Percentiles rank a stretch among this genome's conserved stretches.
These are phyloP conservation scores for Elysia chlorotica DNA, from an alignment of 1,140 invertebrate genomes.

Conservation along the genomic window DNA sequence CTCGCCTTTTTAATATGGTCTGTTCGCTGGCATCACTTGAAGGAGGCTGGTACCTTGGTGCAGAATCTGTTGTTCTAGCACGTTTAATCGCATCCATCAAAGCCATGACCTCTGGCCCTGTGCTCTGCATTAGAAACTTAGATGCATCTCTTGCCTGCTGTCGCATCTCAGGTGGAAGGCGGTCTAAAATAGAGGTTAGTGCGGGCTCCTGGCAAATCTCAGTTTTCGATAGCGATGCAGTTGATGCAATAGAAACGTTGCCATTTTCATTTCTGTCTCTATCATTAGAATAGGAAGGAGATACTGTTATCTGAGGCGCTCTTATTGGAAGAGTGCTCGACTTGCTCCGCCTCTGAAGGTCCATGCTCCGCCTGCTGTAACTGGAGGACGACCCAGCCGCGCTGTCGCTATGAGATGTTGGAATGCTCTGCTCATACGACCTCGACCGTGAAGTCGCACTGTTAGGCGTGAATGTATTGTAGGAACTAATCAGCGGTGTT, in stretches of 20 bases:
- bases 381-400: background rate
- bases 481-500: background rate
- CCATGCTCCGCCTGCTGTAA: background rate
- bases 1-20: background rate
- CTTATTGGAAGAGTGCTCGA: no score
- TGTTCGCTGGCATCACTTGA: background rate
- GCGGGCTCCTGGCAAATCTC: background rate
- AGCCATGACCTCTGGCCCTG: slow-evolving; percentile 29
- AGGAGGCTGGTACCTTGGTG: background rate
- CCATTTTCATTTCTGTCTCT: no score
- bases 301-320: no score
- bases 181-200: background rate
- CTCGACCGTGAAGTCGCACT: background rate
- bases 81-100: slow-evolving; percentile 40
- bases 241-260: background rate
- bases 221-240: no score
- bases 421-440: background rate
- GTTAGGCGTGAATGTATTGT: background rate
- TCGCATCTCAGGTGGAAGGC: background rate
- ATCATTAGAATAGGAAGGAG: no score
- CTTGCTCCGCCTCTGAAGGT: background rate
- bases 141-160: background rate
- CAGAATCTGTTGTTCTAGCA: slow-evolving; percentile 25
- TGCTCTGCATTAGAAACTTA: background rate
- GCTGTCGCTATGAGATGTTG: background rate